A percentile compares a stretch with the other conserved stretches of the same genome.
Evolutionary conservation across 1,140 invertebrate species (phyloP).

Genomic region (Reticulitermes speratus): DNA sequence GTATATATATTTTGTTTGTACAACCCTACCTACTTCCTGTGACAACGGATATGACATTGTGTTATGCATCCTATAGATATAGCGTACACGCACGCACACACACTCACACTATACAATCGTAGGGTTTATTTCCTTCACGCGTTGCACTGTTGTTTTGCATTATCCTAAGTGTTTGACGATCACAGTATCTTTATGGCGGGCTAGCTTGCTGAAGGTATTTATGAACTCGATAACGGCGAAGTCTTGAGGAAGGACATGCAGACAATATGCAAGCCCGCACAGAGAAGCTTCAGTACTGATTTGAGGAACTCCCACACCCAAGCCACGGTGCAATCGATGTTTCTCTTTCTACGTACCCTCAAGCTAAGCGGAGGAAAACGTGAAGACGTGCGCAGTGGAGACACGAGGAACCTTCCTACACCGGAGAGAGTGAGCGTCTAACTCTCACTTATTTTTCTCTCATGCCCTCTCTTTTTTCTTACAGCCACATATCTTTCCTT

Average conservation of each 20-base stretch:
- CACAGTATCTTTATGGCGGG: background rate
- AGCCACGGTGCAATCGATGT: background rate
- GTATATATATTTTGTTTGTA: background rate
- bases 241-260: background rate
- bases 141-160: background rate
- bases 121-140: background rate
- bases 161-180: background rate
- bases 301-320: slow-evolving; percentile 1
- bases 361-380: background rate
- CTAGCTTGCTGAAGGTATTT: background rate
- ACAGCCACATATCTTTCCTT: background rate
- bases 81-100: background rate
- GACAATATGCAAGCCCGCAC: background rate
- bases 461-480: background rate
- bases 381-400: background rate
- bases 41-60: background rate
- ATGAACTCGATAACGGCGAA: background rate
- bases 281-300: background rate
- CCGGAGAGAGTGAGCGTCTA: background rate
- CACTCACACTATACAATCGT: background rate
- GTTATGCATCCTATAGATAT: background rate
- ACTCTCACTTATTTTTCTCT: background rate
- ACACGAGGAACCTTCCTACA: background rate
- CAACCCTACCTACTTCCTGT: background rate
- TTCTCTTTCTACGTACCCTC: slow-evolving; percentile 15